Evolutionary conservation across 2,888 invertebrate genomes (phyloP).

Genomic region (Amiota communis): DNA sequence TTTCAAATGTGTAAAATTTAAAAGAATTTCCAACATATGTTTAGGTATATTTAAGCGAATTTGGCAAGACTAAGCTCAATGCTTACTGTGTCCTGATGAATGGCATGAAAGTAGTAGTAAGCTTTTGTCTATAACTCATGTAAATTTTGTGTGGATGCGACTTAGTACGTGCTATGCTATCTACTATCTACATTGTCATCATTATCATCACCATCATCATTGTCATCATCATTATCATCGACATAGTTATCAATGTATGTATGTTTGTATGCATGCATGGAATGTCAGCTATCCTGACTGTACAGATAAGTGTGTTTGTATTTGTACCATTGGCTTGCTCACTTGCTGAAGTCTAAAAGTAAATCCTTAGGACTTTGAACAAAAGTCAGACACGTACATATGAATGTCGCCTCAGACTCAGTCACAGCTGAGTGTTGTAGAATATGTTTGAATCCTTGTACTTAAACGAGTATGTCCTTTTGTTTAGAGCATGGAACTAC

Average conservation of each 20-base stretch:
- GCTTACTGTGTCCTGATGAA: neutral
- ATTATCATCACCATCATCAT: constrained; percentile 1
- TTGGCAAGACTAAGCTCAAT: neutral
- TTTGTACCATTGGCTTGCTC: constrained; percentile 12
- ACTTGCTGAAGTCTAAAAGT: constrained; percentile 3
- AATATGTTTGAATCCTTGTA: constrained; percentile 3
- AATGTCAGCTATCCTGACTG: neutral
- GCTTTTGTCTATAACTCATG: constrained; percentile 33
- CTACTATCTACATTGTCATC: constrained; percentile 7
- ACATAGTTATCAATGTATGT: neutral
- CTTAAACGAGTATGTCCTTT: neutral
- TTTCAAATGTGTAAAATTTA: no score
- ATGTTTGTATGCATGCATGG: neutral
- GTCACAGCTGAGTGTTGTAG: neutral
- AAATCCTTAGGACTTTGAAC: constrained; percentile 14
- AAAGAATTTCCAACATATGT: no score
- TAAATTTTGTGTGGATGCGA: constrained; percentile 15
- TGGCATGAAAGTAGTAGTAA: constrained; percentile 16
- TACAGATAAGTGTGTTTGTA: neutral
- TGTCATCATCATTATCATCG: no score
- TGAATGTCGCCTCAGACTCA: neutral
- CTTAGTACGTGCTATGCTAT: constrained; percentile 18
- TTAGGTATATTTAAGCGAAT: no score
- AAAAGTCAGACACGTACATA: constrained; percentile 19
- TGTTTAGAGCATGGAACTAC: neutral